Percentiles rank a stretch among this genome's conserved stretches.
Evolutionary conservation across 2,888 invertebrate genomes (phyloP).

Genomic region (Cheilosia pagana): DNA sequence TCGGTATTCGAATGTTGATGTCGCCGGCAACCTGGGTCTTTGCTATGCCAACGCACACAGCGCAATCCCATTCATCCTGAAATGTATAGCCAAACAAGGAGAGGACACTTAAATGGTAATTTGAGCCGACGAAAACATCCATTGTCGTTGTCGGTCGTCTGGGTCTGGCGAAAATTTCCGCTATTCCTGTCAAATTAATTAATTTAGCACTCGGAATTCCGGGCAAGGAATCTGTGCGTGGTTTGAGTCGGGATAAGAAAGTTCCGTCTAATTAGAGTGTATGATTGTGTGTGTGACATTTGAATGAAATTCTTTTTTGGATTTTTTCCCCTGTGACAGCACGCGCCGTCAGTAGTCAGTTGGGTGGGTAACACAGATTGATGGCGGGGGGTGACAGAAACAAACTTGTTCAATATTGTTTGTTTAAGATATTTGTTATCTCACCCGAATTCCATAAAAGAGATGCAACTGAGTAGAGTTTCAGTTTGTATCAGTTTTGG

Average conservation of each 20-base stretch:
- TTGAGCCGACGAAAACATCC: conserved; percentile 17
- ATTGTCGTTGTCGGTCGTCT: conserved; percentile 2
- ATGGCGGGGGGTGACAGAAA: neutral
- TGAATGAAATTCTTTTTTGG: conserved; percentile 6
- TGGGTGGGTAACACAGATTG: too few relatives aligned
- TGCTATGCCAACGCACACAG: neutral
- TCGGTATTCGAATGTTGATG: conserved; percentile 32
- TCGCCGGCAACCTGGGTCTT: conserved; percentile 1
- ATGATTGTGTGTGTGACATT: neutral
- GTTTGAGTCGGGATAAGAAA: conserved; percentile 8
- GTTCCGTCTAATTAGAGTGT: conserved; percentile 28
- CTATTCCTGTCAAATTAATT: conserved; percentile 37
- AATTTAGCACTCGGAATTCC: conserved; percentile 41
- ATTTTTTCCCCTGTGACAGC: neutral
- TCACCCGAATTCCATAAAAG: neutral
- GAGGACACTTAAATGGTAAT: conserved; percentile 24
- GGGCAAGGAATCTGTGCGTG: neutral
- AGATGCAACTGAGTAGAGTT: neutral
- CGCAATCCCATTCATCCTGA: conserved; percentile 9
- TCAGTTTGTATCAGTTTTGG: neutral
- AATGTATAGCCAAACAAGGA: conserved; percentile 2
- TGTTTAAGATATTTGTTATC: neutral
- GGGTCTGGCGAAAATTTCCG: conserved; percentile 31
- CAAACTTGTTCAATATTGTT: neutral
- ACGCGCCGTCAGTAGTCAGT: conserved; percentile 4